Base-by-base conservation (phyloP, 2,888 invertebrate species). In the Cryptocephalus primarius region DNA sequence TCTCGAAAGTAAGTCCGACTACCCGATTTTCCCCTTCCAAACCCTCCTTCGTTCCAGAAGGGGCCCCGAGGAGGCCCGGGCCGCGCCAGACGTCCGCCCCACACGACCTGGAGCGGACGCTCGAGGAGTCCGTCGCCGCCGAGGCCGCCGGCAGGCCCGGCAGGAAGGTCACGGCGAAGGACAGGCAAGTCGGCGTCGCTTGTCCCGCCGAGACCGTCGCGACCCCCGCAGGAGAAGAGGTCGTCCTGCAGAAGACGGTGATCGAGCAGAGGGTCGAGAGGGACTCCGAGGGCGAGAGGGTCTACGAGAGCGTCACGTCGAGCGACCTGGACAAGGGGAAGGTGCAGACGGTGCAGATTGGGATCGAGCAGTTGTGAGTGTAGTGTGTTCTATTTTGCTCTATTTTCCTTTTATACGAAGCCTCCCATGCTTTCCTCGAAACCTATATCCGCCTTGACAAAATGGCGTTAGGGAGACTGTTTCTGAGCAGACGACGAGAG, bases 211-310 rank as follows among this genome's bases (percentile, higher is more conserved):
- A 57, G 36, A 39, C 46, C 8, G 51, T 62, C 8, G 53, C 52
- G 46, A 61, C 62, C 8, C 54, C 54, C 1, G 44, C 51, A 6
- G 66, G 65, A 1, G 52, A 54, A n/a, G 58, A 64, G 38, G 54
- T 50, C 10, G 57, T 61, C 1, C 41, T 58, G 4, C 59, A 60
- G 38, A 60, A 64, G 51, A 48, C 65, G 11, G 55, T 59, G n/a
- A 50, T 61, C 6, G 61, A 65, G 44, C 58, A 54, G 44, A 55
- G 56, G 14, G 59, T 67, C 6, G 62, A 63, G 45, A 55, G 63
- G 41, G 53, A 60, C 10, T 57, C 61, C 6, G 57, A 55, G 8
- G 56, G 55, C 1, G 62, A 64, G 48, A 55, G 46, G 34, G 51
- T 61, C 8, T 44, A 52, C 1, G 60, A 61, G 47, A 57, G 56